phyloP scores from a whole-genome alignment of 2,888 invertebrate genomes.

The Drosophila rubida region DNA sequence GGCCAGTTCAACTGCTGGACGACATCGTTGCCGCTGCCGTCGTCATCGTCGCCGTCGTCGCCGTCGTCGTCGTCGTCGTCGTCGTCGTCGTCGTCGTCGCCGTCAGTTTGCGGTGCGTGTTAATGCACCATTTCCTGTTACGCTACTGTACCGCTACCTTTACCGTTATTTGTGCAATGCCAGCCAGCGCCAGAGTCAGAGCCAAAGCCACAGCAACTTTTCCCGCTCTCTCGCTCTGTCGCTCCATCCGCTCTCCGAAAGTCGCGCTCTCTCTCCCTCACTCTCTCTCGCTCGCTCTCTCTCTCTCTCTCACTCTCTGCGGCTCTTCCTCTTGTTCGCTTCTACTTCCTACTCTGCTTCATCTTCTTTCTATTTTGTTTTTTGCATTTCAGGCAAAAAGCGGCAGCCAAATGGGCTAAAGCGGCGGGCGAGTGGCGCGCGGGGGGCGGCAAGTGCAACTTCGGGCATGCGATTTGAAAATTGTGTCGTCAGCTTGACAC shows the following conservation, averaged over 20 bases:
- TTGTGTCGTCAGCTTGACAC: slow-evolving; percentile 83
- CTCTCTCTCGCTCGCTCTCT: slow-evolving; percentile 17
- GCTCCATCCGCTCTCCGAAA: too few species aligned
- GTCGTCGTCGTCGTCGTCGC: slow-evolving; percentile 48
- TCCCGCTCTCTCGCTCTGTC: slow-evolving; percentile 4
- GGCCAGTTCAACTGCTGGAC: slow-evolving; percentile 38
- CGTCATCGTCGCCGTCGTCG: slow-evolving; percentile 47
- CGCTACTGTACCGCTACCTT: slow-evolving; percentile 74
- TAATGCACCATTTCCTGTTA: slow-evolving; percentile 82
- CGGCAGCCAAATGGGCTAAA: not conserved
- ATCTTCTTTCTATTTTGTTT: slow-evolving; percentile 11
- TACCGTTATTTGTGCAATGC: slow-evolving; percentile 74
- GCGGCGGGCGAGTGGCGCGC: not conserved
- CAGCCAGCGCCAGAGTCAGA: slow-evolving; percentile 7
- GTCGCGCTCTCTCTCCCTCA: slow-evolving; percentile 9
- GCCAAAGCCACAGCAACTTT: not conserved
- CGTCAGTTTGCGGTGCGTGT: slow-evolving; percentile 75
- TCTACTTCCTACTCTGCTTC: slow-evolving; percentile 9
- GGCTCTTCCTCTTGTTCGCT: not conserved
- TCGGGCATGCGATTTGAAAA: slow-evolving; percentile 79
- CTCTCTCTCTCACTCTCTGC: slow-evolving; percentile 17
- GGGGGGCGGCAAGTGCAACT: slow-evolving; percentile 67
- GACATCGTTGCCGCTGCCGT: slow-evolving; percentile 37
- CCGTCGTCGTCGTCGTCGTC: slow-evolving; percentile 41
- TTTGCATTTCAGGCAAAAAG: slow-evolving; percentile 6